These are phyloP conservation scores for Sebastes vulpes DNA, from an alignment of 2,797 vertebrate genomes.

Conservation along the genomic window DNA sequence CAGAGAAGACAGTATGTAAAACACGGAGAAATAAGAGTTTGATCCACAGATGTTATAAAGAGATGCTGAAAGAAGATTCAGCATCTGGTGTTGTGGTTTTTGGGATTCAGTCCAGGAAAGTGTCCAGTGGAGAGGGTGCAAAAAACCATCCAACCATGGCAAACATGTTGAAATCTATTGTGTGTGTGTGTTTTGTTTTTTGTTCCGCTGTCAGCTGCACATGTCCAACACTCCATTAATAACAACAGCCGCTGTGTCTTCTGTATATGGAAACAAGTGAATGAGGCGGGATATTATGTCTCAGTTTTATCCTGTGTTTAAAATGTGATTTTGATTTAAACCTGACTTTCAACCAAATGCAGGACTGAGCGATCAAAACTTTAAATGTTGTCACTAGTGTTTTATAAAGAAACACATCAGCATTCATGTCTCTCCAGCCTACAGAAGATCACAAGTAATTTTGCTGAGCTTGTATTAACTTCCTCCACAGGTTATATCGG, in stretches of 20 bases:
- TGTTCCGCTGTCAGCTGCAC: constrained; percentile 10
- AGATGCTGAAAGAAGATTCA: not conserved
- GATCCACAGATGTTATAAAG: not conserved
- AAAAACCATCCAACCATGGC: constrained; percentile 27
- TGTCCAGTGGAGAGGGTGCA: constrained; percentile 5
- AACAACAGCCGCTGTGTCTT: not conserved
- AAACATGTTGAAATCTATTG: constrained; percentile 22
- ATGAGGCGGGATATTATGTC: not conserved
- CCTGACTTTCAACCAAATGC: not conserved
- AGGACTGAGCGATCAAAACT: not conserved
- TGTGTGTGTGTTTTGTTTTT: constrained; percentile 2
- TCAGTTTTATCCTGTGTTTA: not conserved
- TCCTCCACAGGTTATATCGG: constrained; percentile 75
- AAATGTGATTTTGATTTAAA: not conserved
- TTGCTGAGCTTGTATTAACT: constrained; percentile 16
- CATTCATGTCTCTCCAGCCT: not conserved
- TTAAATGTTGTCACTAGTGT: not conserved
- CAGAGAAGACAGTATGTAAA: not conserved
- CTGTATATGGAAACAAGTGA: constrained; percentile 15
- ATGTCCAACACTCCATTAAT: not conserved
- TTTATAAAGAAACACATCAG: not conserved
- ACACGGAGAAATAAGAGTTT: not conserved
- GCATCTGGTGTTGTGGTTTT: constrained; percentile 46
- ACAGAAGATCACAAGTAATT: not conserved
- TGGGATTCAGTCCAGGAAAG: constrained; percentile 41